Evolutionary conservation across 1,140 invertebrate species (phyloP).

Genomic region (Formica exsecta): DNA sequence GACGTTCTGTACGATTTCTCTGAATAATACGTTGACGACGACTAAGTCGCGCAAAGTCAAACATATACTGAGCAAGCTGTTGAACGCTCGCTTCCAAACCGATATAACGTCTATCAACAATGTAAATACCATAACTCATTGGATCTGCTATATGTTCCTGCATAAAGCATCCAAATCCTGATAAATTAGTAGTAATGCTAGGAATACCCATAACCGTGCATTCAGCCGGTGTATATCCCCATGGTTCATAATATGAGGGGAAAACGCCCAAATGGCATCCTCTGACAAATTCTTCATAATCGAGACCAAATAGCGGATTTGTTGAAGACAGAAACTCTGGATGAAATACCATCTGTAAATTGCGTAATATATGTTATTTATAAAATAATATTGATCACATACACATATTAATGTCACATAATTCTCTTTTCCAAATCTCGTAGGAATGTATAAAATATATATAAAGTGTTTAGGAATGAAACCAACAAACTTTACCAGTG

Average conservation of each 20-base stretch:
- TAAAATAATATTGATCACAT: too few relatives aligned
- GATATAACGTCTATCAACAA: conserved; percentile 97
- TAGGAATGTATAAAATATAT: too few relatives aligned
- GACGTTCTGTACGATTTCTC: conserved; percentile 98
- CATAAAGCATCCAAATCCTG: conserved; percentile 99
- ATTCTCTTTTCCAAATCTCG: too few relatives aligned
- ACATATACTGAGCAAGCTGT: conserved; percentile 97
- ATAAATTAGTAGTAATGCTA: conserved; percentile 98
- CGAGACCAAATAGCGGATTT: conserved; percentile 98
- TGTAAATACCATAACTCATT: conserved; percentile 99
- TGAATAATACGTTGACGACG: conserved; percentile 99
- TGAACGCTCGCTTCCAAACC: conserved; percentile 96
- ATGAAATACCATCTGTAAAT: conserved; percentile 97
- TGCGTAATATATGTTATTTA: conserved; percentile 19
- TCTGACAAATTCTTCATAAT: conserved; percentile 99
- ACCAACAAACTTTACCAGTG: too few relatives aligned
- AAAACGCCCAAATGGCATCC: conserved; percentile 99
- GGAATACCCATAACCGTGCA: conserved; percentile 99
- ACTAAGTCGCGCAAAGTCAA: conserved; percentile 96
- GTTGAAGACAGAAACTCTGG: conserved; percentile 99
- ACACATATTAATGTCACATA: too few relatives aligned
- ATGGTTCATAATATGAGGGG: conserved; percentile 99
- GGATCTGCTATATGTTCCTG: conserved; percentile 99
- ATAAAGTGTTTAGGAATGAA: too few relatives aligned
- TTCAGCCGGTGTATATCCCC: conserved; percentile 99